Conservation (phyloP, 2,113 vertebrate genomes). For the Melanerpes aurifrons region DNA sequence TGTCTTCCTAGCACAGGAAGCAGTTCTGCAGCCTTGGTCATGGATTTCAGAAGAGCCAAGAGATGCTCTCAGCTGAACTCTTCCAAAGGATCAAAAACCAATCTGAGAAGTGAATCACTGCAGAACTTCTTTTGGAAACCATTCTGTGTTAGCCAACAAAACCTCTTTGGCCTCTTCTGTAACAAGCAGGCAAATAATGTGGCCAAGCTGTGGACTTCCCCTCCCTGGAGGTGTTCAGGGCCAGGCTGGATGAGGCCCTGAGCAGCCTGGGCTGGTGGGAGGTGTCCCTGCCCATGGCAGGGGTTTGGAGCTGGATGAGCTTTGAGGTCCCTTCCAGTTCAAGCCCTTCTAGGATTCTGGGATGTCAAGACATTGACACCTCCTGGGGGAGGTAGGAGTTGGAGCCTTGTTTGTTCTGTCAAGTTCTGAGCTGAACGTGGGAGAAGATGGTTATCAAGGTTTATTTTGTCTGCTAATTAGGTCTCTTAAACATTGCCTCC, state of each 20-base stretch:
- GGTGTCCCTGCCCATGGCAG: too few species aligned
- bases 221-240: too few species aligned
- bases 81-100: neutral
- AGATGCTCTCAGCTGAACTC: neutral
- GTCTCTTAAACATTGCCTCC: conserved; percentile 54
- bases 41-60: neutral
- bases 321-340: too few species aligned
- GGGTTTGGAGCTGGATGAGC: too few species aligned
- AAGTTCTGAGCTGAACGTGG: neutral
- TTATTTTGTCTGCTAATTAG: conserved; percentile 64
- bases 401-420: too few species aligned
- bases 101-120: neutral
- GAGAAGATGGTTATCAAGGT: conserved; percentile 68
- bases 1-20: neutral
- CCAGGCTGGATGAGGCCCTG: too few species aligned
- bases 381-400: too few species aligned
- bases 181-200: neutral
- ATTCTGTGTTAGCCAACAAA: neutral
- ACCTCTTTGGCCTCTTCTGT: neutral
- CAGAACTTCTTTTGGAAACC: neutral
- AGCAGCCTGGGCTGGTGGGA: too few species aligned
- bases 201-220: too few species aligned
- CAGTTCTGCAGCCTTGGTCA: neutral
- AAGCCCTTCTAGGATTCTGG: too few species aligned
- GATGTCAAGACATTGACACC: too few species aligned